These are phyloP conservation scores for Apus apus DNA, from an alignment of 2,113 vertebrate species.

Conservation along the genomic window DNA sequence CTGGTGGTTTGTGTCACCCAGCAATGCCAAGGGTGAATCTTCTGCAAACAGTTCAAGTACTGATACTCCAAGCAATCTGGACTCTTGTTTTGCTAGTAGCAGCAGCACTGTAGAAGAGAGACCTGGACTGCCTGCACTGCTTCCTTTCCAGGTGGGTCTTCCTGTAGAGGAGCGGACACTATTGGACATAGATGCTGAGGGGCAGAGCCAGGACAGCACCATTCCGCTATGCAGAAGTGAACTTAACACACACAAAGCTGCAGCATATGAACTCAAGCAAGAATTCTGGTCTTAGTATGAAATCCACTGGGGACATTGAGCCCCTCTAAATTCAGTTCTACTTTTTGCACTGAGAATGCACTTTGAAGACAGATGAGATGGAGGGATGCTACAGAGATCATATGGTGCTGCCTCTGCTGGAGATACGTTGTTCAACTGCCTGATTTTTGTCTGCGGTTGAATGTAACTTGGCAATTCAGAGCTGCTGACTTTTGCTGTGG, in stretches of 20 bases:
- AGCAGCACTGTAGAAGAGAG: constrained; percentile 83
- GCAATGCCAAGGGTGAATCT: constrained; percentile 83
- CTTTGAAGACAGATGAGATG: constrained; percentile 80
- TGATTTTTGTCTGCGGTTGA: constrained; percentile 53
- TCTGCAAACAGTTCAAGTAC: constrained; percentile 93
- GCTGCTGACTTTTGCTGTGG: constrained; percentile 59
- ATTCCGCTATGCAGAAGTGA: constrained; percentile 89
- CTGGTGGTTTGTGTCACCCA: constrained; percentile 86
- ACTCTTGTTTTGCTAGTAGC: constrained; percentile 87
- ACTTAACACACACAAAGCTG: constrained; percentile 80
- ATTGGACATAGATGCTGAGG: constrained; percentile 90
- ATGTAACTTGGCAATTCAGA: constrained; percentile 47
- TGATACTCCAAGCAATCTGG: constrained; percentile 92
- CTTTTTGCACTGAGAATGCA: constrained; percentile 87
- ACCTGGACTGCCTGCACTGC: constrained; percentile 81
- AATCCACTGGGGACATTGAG: constrained; percentile 24
- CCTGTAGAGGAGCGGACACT: constrained; percentile 81
- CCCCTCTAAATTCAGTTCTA: constrained; percentile 69
- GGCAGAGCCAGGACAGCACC: constrained; percentile 90
- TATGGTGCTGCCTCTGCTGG: constrained; percentile 60
- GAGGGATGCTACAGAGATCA: constrained; percentile 70
- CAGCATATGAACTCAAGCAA: constrained; percentile 84
- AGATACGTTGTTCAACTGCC: constrained; percentile 23
- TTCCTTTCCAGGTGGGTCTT: constrained; percentile 77
- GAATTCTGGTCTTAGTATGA: constrained; percentile 89